Conservation (phyloP, 1,140 invertebrate species). For the Lordiphosa clarofinis region DNA sequence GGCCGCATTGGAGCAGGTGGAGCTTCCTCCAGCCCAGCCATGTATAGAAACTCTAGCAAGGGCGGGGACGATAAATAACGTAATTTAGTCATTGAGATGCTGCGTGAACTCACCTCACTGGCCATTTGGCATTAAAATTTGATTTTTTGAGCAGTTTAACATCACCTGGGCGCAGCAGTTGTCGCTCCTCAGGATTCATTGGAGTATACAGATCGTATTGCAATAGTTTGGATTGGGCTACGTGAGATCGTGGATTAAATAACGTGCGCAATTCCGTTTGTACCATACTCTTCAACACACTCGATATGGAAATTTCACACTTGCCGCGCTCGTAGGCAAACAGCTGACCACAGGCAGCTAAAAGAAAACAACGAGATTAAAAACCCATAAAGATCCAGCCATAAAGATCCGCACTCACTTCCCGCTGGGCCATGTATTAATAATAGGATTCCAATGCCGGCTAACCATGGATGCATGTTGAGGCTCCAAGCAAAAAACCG, state of each 20-base stretch:
- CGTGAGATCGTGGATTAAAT: background rate
- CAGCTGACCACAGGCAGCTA: constrained; percentile 9
- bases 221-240: constrained; percentile 34
- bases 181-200: constrained; percentile 48
- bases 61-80: background rate
- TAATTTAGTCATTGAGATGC: background rate
- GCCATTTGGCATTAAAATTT: constrained; percentile 75
- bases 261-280: constrained; percentile 34
- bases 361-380: constrained; percentile 5
- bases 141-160: constrained; percentile 47
- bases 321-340: constrained; percentile 65
- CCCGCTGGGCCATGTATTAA: background rate
- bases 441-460: too few species aligned
- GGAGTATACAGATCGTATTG: constrained; percentile 71
- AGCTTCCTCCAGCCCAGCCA: constrained; percentile 63
- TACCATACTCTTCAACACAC: constrained; percentile 44
- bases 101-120: constrained; percentile 48
- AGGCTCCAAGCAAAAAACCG: background rate
- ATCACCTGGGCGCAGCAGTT: constrained; percentile 49
- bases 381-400: background rate
- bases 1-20: constrained; percentile 65
- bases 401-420: constrained; percentile 4
- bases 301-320: constrained; percentile 53
- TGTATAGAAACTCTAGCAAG: constrained; percentile 56
- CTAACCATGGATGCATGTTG: background rate